Percentiles rank a stretch among this genome's conserved stretches.
These are phyloP conservation scores for Tinea semifulvella DNA, from an alignment of 2,888 invertebrate genomes.

Conservation along the genomic window DNA sequence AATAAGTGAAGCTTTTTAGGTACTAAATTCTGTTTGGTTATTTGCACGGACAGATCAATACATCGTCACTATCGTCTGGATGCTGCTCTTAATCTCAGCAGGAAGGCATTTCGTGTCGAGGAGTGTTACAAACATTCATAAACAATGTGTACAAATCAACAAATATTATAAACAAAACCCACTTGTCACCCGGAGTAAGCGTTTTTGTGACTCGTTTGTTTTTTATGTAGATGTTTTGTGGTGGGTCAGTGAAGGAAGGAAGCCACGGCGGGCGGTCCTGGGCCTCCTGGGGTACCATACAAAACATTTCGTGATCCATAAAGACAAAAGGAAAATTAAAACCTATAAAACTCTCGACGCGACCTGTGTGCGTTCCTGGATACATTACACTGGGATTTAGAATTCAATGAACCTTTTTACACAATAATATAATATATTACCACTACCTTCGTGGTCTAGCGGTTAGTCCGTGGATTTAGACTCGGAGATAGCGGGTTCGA, in stretches of 20 bases:
- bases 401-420: slow-evolving; percentile 2
- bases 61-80: no score
- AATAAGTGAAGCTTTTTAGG: no score
- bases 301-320: slow-evolving; percentile 66
- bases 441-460: no score
- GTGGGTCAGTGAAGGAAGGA: slow-evolving; percentile 61
- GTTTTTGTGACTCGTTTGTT: slow-evolving; percentile 58
- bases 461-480: no score
- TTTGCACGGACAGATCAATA: no score
- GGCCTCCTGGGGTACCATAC: slow-evolving; percentile 58
- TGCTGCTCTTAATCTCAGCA: not conserved
- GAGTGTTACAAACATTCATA: slow-evolving; percentile 51
- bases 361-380: slow-evolving; percentile 23
- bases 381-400: slow-evolving; percentile 4
- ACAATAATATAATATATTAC: no score
- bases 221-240: slow-evolving; percentile 60
- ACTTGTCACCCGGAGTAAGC: slow-evolving; percentile 62
- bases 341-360: slow-evolving; percentile 50
- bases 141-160: slow-evolving; percentile 57
- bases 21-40: no score
- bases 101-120: slow-evolving; percentile 27
- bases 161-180: slow-evolving; percentile 52
- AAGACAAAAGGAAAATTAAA: slow-evolving; percentile 65
- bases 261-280: slow-evolving; percentile 56
- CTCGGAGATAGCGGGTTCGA: no score